Conservation (phyloP, 2,113 vertebrate genomes). For the Xenotilapia longispinis region DNA sequence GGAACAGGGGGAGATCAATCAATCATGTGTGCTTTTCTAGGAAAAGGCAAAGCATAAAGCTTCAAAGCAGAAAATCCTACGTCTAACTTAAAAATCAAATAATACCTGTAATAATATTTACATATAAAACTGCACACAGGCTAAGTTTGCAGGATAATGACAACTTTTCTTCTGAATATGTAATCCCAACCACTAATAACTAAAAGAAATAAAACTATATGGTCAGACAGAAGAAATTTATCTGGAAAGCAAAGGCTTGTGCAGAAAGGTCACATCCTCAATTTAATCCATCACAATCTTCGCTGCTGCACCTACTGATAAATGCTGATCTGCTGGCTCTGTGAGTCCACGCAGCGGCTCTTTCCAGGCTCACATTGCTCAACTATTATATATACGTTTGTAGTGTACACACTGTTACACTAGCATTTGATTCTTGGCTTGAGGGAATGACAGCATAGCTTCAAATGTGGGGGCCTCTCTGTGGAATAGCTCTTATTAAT, state of each 20-base stretch:
- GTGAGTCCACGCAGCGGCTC: background rate
- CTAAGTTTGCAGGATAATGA: background rate
- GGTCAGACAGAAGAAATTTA: background rate
- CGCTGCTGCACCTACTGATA: background rate
- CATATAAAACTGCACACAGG: background rate
- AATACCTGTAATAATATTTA: background rate
- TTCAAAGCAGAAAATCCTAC: background rate
- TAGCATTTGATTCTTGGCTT: conserved; percentile 2
- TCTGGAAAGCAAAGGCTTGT: background rate
- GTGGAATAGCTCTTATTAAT: conserved; percentile 40
- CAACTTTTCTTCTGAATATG: background rate
- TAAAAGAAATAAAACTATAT: background rate
- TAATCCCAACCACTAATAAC: background rate
- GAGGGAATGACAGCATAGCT: background rate
- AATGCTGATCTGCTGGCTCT: background rate
- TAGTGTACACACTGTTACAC: background rate
- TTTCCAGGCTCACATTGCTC: background rate
- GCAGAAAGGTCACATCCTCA: background rate
- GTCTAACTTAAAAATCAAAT: background rate
- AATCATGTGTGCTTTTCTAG: background rate
- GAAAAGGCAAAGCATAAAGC: background rate
- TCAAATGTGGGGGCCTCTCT: conserved; percentile 4
- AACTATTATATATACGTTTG: background rate
- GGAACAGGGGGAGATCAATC: background rate
- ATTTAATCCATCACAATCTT: background rate